phyloP scores from a whole-genome alignment of 2,888 invertebrate species.

The Helleia helle region DNA sequence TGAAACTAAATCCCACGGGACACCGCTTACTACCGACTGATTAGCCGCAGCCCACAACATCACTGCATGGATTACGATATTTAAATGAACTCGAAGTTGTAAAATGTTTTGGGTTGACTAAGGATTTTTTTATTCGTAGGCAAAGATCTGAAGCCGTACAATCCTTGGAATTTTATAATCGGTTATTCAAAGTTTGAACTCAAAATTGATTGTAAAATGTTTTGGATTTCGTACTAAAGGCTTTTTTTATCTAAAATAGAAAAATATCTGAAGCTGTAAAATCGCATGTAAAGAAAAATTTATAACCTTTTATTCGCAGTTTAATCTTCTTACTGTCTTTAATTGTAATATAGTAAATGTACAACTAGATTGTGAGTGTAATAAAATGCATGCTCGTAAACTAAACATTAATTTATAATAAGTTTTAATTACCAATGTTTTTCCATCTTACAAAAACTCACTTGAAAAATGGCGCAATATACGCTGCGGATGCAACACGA shows the following conservation, averaged over 20 bases:
- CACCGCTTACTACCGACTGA: conserved; percentile 49
- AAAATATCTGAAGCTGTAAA: too few relatives aligned
- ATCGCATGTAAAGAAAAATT: too few relatives aligned
- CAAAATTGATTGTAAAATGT: too few relatives aligned
- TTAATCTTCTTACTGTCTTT: not conserved
- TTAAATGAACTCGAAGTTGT: conserved; percentile 38
- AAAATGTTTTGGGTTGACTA: not conserved
- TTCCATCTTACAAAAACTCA: conserved; percentile 8
- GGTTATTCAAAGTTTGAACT: too few relatives aligned
- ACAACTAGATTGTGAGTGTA: not conserved
- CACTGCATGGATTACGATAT: conserved; percentile 50
- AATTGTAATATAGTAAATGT: not conserved
- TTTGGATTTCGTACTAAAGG: too few relatives aligned
- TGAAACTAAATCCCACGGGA: conserved; percentile 66
- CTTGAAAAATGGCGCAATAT: conserved; percentile 16
- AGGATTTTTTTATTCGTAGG: not conserved
- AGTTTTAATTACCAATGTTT: not conserved
- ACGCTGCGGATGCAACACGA: conserved; percentile 5
- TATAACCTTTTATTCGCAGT: not conserved
- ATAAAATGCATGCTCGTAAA: not conserved
- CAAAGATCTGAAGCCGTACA: too few relatives aligned
- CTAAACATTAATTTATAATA: not conserved
- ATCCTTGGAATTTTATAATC: too few relatives aligned
- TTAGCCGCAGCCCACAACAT: conserved; percentile 46
- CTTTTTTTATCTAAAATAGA: too few relatives aligned